phyloP scores from a whole-genome alignment of 2,797 vertebrate genomes.

The Gymnoscopelus braueri region DNA sequence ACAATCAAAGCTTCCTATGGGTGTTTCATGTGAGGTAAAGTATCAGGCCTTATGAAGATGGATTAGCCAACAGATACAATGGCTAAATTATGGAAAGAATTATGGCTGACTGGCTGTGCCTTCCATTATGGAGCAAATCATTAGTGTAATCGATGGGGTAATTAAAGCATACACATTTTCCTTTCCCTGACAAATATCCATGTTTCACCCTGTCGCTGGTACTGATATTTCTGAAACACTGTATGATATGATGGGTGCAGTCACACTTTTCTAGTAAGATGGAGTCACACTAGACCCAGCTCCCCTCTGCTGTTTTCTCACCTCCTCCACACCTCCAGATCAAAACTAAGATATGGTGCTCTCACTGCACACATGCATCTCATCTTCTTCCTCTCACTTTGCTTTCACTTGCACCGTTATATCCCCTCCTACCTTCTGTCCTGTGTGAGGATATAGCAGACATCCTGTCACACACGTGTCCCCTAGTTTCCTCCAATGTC shows the following conservation, averaged over 20 bases:
- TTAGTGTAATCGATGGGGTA: neutral
- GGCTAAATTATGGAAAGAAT: no score
- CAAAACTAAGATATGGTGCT: slow-evolving; percentile 18
- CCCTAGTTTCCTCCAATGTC: slow-evolving; percentile 48
- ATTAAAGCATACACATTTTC: neutral
- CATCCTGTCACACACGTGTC: slow-evolving; percentile 62
- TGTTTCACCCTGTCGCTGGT: no score
- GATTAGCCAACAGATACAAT: no score
- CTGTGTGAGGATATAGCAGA: slow-evolving; percentile 45
- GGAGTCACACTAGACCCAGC: neutral
- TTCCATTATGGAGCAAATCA: neutral
- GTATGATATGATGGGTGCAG: no score
- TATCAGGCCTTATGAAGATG: neutral
- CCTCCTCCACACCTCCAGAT: slow-evolving; percentile 4
- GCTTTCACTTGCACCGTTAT: slow-evolving; percentile 25
- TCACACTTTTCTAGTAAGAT: neutral
- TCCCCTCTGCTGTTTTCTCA: neutral
- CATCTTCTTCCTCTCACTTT: slow-evolving; percentile 43
- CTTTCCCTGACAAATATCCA: no score
- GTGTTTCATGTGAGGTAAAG: slow-evolving; percentile 18
- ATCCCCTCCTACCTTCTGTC: slow-evolving; percentile 46
- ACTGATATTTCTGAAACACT: no score
- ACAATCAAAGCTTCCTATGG: slow-evolving; percentile 26
- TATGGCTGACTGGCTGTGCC: neutral
- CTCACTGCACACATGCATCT: slow-evolving; percentile 3